Base-by-base conservation (phyloP, 2,888 invertebrate species). In the Cyrtodaria siliqua region DNA sequence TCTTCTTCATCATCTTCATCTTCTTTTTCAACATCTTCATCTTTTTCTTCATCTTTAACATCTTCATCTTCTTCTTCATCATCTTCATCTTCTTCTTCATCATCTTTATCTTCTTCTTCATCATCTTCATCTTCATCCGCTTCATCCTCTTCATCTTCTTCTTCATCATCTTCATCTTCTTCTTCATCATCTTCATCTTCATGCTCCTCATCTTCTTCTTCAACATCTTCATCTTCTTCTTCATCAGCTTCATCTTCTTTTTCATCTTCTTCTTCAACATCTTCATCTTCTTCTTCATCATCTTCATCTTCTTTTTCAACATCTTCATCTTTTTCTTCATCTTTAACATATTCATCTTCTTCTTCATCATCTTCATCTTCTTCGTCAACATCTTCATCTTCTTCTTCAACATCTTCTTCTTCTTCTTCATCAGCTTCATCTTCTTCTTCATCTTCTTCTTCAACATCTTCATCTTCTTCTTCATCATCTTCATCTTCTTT, bases 21-120 rank as follows among this genome's bases (percentile, higher is more conserved):
- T 20, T 52, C 57, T 38, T 73, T 68, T 47, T 70, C 52, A 40
- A 38, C 52, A 27, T 73, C 59, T 44, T 56, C 50, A 16, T 63
- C 18, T 1, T 56, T 57, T 42, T 71, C 63, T 53, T 49, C 47
- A 50, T 29, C 14, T 53, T 59, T 24, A 20, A 53, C 29, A 0
- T 57, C 50, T 33, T 52, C 57, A 18, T 55, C 42, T 38, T 70
- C 69, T 20, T 20, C 18, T 23, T 52, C 8, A 12, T 62, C 33
- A 23, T 52, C 53, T 2, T 59, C 60, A 56, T 69, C 42, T 27
- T 60, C 55, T 16, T 66, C 33, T n/a, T n/a, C n/a, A n/a, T n/a
- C n/a, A n/a, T n/a, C n/a, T n/a, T n/a, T n/a, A n/a, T n/a, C n/a
- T n/a, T n/a, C n/a, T n/a, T n/a, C n/a, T n/a, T n/a, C n/a, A n/a